Conservation (phyloP, 2,797 vertebrate species). For the Intellagama lesueurii region DNA sequence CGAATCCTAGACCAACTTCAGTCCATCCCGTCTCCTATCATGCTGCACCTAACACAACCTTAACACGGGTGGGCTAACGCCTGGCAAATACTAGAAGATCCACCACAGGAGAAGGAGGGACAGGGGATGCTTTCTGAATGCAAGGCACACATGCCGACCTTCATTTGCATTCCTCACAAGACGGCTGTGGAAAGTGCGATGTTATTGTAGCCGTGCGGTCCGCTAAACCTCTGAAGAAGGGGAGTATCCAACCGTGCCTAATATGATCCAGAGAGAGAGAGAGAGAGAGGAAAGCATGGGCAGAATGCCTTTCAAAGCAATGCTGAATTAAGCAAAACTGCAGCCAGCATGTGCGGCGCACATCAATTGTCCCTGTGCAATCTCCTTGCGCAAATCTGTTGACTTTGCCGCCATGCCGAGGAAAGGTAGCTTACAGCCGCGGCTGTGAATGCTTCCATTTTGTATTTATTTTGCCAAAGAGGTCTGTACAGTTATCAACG, state of each 20-base stretch:
- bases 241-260: background rate
- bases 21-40: too few relatives aligned
- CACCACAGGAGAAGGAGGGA: background rate
- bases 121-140: too few relatives aligned
- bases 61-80: too few relatives aligned
- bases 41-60: too few relatives aligned
- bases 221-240: background rate
- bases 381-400: background rate
- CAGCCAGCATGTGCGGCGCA: fast-evolving
- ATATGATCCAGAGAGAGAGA: background rate
- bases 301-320: background rate
- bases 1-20: too few relatives aligned
- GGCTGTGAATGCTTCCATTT: conserved; percentile 22
- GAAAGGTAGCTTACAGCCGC: conserved; percentile 5
- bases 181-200: background rate
- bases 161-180: background rate
- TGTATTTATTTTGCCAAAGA: background rate
- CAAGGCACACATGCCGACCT: too few relatives aligned
- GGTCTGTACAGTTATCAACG: conserved; percentile 22
- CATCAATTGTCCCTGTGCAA: background rate
- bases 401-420: background rate
- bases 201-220: background rate
- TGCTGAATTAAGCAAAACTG: background rate
- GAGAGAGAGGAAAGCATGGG: too few relatives aligned
- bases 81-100: background rate